Conservation (phyloP, 2,113 vertebrate species). For the Neoarius graeffei region DNA sequence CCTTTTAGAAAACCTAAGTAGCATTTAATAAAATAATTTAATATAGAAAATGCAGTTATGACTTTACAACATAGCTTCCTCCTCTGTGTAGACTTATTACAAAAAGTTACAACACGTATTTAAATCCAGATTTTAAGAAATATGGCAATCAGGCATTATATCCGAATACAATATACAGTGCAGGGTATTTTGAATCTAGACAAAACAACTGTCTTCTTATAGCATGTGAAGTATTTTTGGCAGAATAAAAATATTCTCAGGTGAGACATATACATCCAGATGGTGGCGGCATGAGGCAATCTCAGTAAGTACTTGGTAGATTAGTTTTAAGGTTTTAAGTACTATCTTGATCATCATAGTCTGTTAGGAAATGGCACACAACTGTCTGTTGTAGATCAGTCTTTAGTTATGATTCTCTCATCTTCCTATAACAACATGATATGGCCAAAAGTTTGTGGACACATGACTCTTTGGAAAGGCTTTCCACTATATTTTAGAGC, state of each 20-base stretch:
- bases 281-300: slow-evolving; percentile 23
- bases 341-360: too few species aligned
- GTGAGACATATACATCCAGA: neutral
- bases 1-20: neutral
- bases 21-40: neutral
- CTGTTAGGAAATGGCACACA: neutral
- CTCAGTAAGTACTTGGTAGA: neutral
- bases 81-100: neutral
- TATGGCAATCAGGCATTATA: too few species aligned
- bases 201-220: too few species aligned
- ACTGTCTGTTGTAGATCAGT: too few species aligned
- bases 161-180: too few species aligned
- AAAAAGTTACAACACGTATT: neutral
- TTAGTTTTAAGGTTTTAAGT: neutral
- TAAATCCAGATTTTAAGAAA: too few species aligned
- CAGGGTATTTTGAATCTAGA: too few species aligned
- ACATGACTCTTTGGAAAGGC: too few species aligned
- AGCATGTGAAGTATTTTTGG: neutral
- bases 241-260: neutral
- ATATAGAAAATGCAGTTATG: neutral
- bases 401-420: too few species aligned
- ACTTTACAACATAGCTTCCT: neutral
- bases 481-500: too few species aligned
- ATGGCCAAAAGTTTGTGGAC: too few species aligned
- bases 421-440: too few species aligned